Conservation (phyloP, 2,888 invertebrate species). For the Eristalis pertinax region DNA sequence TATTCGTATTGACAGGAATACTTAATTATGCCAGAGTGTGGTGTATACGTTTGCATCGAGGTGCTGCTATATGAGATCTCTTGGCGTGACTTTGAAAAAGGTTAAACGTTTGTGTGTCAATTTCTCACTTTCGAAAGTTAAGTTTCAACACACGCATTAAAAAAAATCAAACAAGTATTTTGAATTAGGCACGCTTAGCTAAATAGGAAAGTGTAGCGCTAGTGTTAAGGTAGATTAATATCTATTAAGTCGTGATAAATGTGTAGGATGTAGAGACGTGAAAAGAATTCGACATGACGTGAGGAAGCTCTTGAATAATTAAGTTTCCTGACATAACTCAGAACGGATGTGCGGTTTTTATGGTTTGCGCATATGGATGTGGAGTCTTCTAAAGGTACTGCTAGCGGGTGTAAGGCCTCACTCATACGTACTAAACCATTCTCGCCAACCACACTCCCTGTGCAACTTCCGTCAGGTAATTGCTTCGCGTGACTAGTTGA, state of each 20-base stretch:
- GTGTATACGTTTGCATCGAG: constrained; percentile 10
- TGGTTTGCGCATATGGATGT: too few species aligned
- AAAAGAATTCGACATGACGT: not conserved
- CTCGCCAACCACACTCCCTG: too few species aligned
- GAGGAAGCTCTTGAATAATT: not conserved
- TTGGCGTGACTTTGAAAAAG: constrained; percentile 54
- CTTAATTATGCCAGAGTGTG: constrained; percentile 50
- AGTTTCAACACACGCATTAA: constrained; percentile 34
- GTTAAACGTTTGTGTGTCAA: constrained; percentile 32
- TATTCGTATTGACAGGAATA: constrained; percentile 64
- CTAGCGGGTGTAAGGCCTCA: too few species aligned
- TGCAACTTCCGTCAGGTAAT: too few species aligned
- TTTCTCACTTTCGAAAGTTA: constrained; percentile 30
- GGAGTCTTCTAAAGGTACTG: too few species aligned
- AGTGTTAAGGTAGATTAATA: constrained; percentile 23
- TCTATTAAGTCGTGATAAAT: not conserved
- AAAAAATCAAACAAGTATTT: constrained; percentile 12
- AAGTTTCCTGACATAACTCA: not conserved
- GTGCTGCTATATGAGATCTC: constrained; percentile 25
- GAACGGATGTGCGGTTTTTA: too few species aligned
- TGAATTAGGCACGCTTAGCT: constrained; percentile 20
- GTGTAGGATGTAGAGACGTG: not conserved
- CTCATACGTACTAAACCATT: too few species aligned
- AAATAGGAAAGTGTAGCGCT: constrained; percentile 9
- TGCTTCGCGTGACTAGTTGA: too few species aligned